Evolutionary conservation across 2,797 vertebrate species (phyloP), one percentile per base, ranked within the genome.

Genomic region (Xenopus petersii): DNA sequence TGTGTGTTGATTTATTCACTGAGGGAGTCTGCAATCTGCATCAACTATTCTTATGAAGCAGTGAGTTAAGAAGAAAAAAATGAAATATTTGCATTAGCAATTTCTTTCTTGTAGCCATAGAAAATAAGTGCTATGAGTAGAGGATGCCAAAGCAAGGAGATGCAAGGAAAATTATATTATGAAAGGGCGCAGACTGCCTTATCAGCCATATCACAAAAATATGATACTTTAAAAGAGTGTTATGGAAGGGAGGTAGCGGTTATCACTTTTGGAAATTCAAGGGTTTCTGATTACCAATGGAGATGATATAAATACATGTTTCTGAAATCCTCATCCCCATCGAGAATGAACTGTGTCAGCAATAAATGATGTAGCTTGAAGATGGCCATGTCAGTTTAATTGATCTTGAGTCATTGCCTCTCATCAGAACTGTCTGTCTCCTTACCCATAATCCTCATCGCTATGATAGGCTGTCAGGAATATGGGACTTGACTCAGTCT

Each of bases 361-460:
- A 81, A 1, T 58, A 83, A 89, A 83, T 7, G 84, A 86, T 88
- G 82, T 71, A 82, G 80, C 87, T 88, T 83, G 62, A 75, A 88
- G 89, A 89, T 87, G 87, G 86, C 86, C 83, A 85, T 58, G 83
- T 89, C 88, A 88, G 86, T 80, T 80, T 88, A 87, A 89, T 89
- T 86, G 89, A 89, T 89, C 83, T 81, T 82, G 88, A 91, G 86
- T 80, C 87, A 81, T 86, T 85, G 83, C 85, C 81, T 88, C 83
- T 87, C 88, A 88, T 86, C 87, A 88, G 84, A 83, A 76, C 84
- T 85, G 88, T 88, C 84, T 84, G 88, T 88, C 88, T 89, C 80
- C 85, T 87, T 88, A 86, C 88, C 89, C 86, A 86, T 82, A 84
- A 89, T 88, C 86, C 87, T 71, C 71, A 75, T 84, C 80, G 75